Base-by-base conservation (phyloP, 2,797 vertebrate genomes). In the Anabacerthia variegaticeps region DNA sequence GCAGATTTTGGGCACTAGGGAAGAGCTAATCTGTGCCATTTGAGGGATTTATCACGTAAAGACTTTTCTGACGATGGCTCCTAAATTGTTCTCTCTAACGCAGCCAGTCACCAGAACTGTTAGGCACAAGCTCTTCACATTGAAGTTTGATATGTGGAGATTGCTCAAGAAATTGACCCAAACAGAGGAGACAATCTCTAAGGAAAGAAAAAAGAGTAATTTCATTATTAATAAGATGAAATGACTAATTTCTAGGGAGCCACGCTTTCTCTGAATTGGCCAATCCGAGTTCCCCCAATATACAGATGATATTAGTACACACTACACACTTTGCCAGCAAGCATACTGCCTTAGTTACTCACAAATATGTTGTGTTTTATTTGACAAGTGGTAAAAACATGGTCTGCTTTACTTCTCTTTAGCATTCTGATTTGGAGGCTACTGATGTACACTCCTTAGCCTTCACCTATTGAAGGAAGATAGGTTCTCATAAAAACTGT, bases 321-420 rank as follows among this genome's bases (percentile, higher is more conserved):
- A 12, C 36, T 67, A 59, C 58, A 41, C 58, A 34, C 73, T 91
- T 88, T 92, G 76, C 73, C 89, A 96, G 69, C 79, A 96, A 71
- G 86, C 63, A 43, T 16, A n/a, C 73, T 81, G 87, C 85, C 46
- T 92, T 58, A 83, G 77, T 87, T 92, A 77, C 79, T 66, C 51
- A 56, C 56, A 77, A 89, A 67, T 82, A 89, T 26, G 46, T 72
- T 61, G 9, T 9, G 7, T 49, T 93, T 95, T 73, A 69, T 92
- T 86, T 95, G 82, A 89, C 85, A 87, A 86, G 79, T 87, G 88
- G 65, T 76, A 77, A 80, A 96, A 96, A 80, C 84, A 59, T 73
- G 58, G 52, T 77, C 88, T 96, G 68, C 85, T 91, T 89, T 77
- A 82, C n/a, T 95, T 73, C 32, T 51, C 36, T 74, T 81, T 74